These are phyloP conservation scores for Apodemia mormo DNA, from an alignment of 2,888 invertebrate species.

Conservation along the genomic window DNA sequence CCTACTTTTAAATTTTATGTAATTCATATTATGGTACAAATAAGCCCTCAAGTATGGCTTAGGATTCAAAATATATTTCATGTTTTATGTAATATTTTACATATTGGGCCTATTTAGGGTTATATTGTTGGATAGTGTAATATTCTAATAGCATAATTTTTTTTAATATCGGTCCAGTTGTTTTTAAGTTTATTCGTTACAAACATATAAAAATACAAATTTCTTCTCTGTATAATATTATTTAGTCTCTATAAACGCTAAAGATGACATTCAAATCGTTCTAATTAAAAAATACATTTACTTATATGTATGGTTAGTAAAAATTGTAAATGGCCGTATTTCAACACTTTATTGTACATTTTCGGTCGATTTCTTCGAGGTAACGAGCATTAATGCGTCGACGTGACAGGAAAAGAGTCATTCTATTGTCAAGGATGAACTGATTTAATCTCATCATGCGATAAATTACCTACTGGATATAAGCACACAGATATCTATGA, in stretches of 20 bases:
- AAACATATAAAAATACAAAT: too few species aligned
- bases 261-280: background rate
- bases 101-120: too few species aligned
- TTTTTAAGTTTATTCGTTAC: too few species aligned
- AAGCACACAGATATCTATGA: slow-evolving; percentile 29
- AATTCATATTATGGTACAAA: too few species aligned
- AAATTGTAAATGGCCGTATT: background rate
- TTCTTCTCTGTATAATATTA: too few species aligned
- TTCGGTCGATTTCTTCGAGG: slow-evolving; percentile 59
- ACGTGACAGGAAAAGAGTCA: slow-evolving; percentile 62
- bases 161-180: too few species aligned
- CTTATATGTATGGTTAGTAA: background rate
- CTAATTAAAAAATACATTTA: background rate
- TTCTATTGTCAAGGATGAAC: slow-evolving; percentile 71
- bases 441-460: slow-evolving; percentile 75
- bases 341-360: slow-evolving; percentile 33
- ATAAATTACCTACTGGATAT: slow-evolving; percentile 56
- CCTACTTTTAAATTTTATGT: too few species aligned
- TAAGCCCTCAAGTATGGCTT: too few species aligned
- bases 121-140: too few species aligned
- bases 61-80: too few species aligned
- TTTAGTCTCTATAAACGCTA: background rate
- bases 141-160: too few species aligned
- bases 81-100: too few species aligned
- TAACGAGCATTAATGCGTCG: slow-evolving; percentile 63